Percentiles rank a stretch among this genome's conserved stretches.
Conservation (phyloP, 2,113 vertebrate genomes). For the Paramisgurnus dabryanus region DNA sequence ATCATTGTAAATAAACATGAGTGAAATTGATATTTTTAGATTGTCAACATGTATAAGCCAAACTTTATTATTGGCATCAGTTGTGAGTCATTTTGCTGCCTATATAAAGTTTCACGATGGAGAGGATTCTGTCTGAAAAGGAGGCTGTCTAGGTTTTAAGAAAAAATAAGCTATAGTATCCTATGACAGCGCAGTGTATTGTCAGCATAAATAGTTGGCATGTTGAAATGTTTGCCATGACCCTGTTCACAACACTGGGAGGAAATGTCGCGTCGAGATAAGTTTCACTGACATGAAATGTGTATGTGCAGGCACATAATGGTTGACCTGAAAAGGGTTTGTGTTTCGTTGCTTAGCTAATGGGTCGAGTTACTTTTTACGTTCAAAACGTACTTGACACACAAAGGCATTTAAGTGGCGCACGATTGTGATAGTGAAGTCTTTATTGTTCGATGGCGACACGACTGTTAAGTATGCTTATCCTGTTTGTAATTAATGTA, state of each 20-base stretch:
- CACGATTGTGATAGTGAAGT: not conserved
- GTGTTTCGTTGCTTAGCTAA: not conserved
- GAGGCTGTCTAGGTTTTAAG: too few species aligned
- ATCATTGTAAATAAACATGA: too few species aligned
- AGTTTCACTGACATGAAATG: not conserved
- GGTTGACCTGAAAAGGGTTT: not conserved
- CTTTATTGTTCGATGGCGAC: not conserved
- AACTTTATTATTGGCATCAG: too few species aligned
- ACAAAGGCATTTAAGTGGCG: not conserved
- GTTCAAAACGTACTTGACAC: not conserved
- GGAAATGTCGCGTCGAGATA: not conserved
- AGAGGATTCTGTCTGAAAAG: too few species aligned
- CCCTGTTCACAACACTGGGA: constrained; percentile 31
- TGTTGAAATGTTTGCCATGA: constrained; percentile 17
- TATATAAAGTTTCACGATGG: too few species aligned
- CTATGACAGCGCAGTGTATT: not conserved
- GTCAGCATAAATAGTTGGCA: not conserved
- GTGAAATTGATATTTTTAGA: too few species aligned
- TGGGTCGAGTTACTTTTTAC: not conserved
- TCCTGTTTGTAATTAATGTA: constrained; percentile 16
- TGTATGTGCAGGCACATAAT: not conserved
- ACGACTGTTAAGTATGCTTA: constrained; percentile 2
- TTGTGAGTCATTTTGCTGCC: too few species aligned
- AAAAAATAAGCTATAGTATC: too few species aligned
- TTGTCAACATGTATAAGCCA: too few species aligned